A percentile compares a stretch with the other conserved stretches of the same genome.
Conservation (phyloP, 1,140 invertebrate species). For the Papilio aristodemus region DNA sequence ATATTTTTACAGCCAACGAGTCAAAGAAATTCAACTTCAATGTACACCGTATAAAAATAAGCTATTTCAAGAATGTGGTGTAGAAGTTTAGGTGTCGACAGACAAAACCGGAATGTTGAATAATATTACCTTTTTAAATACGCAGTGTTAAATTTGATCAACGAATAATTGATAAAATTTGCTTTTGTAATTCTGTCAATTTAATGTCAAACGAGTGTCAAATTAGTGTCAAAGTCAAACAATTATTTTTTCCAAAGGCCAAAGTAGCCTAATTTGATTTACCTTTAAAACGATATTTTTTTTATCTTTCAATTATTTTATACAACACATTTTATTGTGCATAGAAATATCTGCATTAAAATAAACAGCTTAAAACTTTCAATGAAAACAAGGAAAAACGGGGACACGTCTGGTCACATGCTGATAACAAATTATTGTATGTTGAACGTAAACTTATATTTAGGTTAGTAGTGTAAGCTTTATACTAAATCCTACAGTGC, state of each 20-base stretch:
- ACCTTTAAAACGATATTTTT: constrained; percentile 47
- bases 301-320: too few relatives aligned
- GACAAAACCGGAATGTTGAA: constrained; percentile 24
- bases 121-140: constrained; percentile 30
- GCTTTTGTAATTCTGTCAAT: constrained; percentile 34
- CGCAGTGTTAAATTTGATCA: constrained; percentile 16
- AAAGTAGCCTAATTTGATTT: constrained; percentile 35
- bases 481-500: not conserved
- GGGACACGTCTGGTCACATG: not conserved
- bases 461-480: not conserved
- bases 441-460: too few relatives aligned
- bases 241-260: constrained; percentile 34
- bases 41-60: not conserved
- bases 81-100: constrained; percentile 6
- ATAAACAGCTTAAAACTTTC: constrained; percentile 38
- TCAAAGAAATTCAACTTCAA: not conserved
- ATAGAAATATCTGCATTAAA: too few relatives aligned
- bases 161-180: constrained; percentile 23
- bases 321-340: too few relatives aligned
- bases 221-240: constrained; percentile 10
- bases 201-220: constrained; percentile 11
- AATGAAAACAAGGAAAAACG: not conserved
- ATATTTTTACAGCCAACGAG: constrained; percentile 14
- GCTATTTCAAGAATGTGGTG: constrained; percentile 10
- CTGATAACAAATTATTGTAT: not conserved